Percentiles rank a stretch among this genome's conserved stretches.
These are phyloP conservation scores for Bhutanitis thaidina DNA, from an alignment of 2,888 invertebrate species.

Conservation along the genomic window DNA sequence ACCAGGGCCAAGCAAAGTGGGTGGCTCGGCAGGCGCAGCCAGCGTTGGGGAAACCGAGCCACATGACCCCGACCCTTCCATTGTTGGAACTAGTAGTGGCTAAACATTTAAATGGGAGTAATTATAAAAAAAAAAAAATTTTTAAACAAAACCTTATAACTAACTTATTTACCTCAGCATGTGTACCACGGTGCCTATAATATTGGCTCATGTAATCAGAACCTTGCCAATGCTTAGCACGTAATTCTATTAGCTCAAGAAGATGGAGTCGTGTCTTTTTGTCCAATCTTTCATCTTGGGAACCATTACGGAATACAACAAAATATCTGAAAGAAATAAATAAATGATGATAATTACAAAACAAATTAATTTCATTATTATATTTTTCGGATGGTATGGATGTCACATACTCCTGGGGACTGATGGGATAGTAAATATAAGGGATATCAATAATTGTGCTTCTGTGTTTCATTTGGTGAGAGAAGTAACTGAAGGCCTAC, in stretches of 20 bases:
- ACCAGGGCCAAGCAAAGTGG: constrained; percentile 86
- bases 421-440: too few relatives aligned
- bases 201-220: constrained; percentile 91
- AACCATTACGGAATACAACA: constrained; percentile 92
- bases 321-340: constrained; percentile 84
- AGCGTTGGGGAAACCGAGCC: constrained; percentile 79
- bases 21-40: constrained; percentile 75
- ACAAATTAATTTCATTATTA: background rate
- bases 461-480: too few relatives aligned
- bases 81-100: constrained; percentile 72
- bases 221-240: constrained; percentile 94
- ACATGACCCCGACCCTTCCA: constrained; percentile 73
- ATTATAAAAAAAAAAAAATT: constrained; percentile 4
- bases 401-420: too few relatives aligned
- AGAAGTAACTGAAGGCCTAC: too few relatives aligned
- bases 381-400: too few relatives aligned
- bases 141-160: background rate
- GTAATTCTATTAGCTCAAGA: constrained; percentile 94
- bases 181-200: constrained; percentile 85
- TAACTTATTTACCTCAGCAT: constrained; percentile 65
- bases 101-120: constrained; percentile 27
- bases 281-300: constrained; percentile 92
- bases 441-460: too few relatives aligned
- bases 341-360: constrained; percentile 42
- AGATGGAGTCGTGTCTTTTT: constrained; percentile 92